phyloP scores from a whole-genome alignment of 2,888 invertebrate species.

The Nasonia oneida region DNA sequence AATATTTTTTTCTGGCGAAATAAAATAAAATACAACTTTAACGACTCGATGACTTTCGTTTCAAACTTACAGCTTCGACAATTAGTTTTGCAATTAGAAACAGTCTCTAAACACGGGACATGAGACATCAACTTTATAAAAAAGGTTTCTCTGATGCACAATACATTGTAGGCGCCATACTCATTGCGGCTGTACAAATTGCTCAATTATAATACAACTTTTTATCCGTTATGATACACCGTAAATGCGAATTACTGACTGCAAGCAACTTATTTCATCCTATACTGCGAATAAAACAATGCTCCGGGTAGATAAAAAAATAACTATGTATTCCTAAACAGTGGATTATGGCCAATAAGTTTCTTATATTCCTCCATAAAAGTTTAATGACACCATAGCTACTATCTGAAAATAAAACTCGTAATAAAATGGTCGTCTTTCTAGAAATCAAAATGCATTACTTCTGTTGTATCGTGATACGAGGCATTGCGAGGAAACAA shows the following conservation, averaged over 20 bases:
- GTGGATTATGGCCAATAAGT: constrained; percentile 57
- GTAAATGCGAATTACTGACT: constrained; percentile 44
- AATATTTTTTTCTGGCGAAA: neutral
- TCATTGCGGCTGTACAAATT: constrained; percentile 21
- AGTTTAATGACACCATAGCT: constrained; percentile 53
- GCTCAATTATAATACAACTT: constrained; percentile 39
- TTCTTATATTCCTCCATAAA: constrained; percentile 58
- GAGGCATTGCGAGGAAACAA: neutral
- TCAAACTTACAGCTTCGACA: neutral
- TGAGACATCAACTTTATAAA: constrained; percentile 24
- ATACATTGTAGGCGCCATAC: neutral
- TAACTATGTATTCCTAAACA: constrained; percentile 48
- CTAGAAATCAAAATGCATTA: constrained; percentile 33
- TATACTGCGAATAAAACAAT: constrained; percentile 42
- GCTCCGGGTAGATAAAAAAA: constrained; percentile 46
- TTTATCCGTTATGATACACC: constrained; percentile 27
- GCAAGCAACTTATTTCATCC: constrained; percentile 32
- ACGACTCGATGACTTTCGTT: neutral
- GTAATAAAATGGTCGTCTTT: constrained; percentile 43
- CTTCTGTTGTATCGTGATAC: neutral
- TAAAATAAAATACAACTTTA: neutral
- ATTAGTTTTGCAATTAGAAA: constrained; percentile 31
- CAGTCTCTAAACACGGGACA: neutral
- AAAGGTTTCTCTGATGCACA: constrained; percentile 41
- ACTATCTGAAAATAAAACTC: constrained; percentile 44